Base-by-base conservation (phyloP, 2,888 invertebrate species). In the Lypha dubia region DNA sequence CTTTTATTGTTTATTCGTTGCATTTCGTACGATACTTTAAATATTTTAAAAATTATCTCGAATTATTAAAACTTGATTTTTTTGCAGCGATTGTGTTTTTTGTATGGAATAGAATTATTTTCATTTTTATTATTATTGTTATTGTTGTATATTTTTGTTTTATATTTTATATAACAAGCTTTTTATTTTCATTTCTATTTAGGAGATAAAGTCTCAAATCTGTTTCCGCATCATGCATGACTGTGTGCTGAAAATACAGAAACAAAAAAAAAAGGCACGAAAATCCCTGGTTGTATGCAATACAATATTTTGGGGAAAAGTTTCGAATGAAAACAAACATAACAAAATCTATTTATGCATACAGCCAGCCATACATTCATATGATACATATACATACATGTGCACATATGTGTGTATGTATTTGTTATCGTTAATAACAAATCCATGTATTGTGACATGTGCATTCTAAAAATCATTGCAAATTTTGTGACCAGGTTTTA, bases 381-480 rank as follows among this genome's bases (percentile, higher is more conserved):
- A n/a, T n/a, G n/a, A n/a, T n/a, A n/a, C n/a, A n/a, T n/a, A n/a
- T 67, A 15, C 60, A 17, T 60, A 24, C 22, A 38, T 51, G 1
- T 20, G n/a, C n/a, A n/a, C n/a, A n/a, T n/a, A n/a, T n/a, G n/a
- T 70, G 13, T 71, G 7, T 65, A 46, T 70, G 24, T 60, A 24
- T 60, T 35, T 71, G 71, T 84, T 85, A 85, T 86, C 85, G 77
- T 77, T 82, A 84, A 79, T 77, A 85, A 77, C 83, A 84, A 84
- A 86, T 85, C 86, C 84, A 79, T 83, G 74, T 58, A n/a, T 17
- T 35, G 17, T 32, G 58, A n/a, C 20, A 65, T 74, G 49, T 60
- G 51, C 32, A 75, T 73, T 58, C 6, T 15, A 41, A 77, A 77
- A 74, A 68, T 74, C 68, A 70, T 81, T 68, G 68, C 74, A 81